Percentiles rank a stretch among this genome's conserved stretches.
These are phyloP conservation scores for Ciconia stormi DNA, from an alignment of 2,113 vertebrate species.

Conservation along the genomic window DNA sequence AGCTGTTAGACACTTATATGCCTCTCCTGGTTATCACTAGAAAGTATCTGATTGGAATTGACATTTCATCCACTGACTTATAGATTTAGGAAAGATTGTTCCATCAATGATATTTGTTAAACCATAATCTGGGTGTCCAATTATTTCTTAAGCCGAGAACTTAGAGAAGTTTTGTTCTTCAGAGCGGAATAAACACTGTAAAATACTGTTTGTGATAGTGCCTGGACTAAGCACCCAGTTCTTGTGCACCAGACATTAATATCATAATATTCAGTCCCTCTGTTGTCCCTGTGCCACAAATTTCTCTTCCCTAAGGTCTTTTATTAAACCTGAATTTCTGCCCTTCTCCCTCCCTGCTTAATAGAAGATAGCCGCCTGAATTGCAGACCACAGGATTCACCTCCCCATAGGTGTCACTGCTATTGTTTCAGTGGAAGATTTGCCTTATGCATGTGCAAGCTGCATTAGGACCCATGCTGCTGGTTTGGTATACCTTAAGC, in stretches of 20 bases:
- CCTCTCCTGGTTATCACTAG: neutral
- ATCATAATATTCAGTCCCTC: neutral
- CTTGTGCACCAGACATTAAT: neutral
- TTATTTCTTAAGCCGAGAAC: neutral
- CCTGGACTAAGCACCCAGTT: neutral
- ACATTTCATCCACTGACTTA: neutral
- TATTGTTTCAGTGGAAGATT: neutral
- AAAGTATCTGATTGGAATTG: neutral
- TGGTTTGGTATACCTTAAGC: neutral
- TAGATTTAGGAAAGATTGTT: neutral
- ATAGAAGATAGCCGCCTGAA: neutral
- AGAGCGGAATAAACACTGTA: neutral
- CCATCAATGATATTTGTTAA: neutral
- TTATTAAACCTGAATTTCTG: neutral
- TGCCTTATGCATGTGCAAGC: neutral
- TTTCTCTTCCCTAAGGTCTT: neutral
- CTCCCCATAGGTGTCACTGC: neutral
- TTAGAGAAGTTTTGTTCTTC: neutral
- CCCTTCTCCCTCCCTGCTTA: neutral
- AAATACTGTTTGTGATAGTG: neutral
- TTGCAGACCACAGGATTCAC: neutral
- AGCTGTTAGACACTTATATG: neutral
- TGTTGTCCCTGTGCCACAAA: neutral
- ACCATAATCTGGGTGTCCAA: neutral
- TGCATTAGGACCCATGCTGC: rapidly evolving